phyloP scores from a whole-genome alignment of 2,113 vertebrate species.

The Morone chrysops region DNA sequence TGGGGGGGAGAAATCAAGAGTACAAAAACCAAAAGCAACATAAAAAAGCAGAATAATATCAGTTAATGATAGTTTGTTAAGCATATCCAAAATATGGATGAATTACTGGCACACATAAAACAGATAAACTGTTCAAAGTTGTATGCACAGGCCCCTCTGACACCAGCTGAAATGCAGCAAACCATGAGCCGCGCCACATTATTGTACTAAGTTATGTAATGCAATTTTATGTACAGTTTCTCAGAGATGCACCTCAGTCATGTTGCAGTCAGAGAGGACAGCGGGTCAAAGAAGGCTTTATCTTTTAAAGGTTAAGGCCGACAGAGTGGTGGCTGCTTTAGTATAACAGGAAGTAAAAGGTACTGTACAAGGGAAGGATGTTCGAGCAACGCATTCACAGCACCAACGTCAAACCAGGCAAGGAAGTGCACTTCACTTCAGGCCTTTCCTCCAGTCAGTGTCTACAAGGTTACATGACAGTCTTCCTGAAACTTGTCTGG shows the following conservation, averaged over 20 bases:
- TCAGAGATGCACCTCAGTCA: conserved; percentile 29
- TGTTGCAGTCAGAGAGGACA: conserved; percentile 28
- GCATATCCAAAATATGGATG: conserved; percentile 12
- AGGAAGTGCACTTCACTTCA: conserved; percentile 69
- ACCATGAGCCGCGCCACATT: conserved; percentile 13
- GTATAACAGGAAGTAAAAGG: conserved; percentile 69
- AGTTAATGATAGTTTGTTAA: conserved; percentile 2
- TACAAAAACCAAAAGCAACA: background rate
- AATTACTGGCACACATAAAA: conserved; percentile 11
- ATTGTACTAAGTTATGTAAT: conserved; percentile 63
- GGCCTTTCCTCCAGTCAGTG: conserved; percentile 53
- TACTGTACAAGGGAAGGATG: conserved; percentile 74
- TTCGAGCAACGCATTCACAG: conserved; percentile 36
- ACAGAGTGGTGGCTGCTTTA: conserved; percentile 6
- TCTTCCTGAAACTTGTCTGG: conserved; percentile 56
- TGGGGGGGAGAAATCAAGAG: background rate
- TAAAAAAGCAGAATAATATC: background rate
- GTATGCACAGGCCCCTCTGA: background rate
- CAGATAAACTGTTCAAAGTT: background rate
- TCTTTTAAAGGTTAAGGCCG: conserved; percentile 35
- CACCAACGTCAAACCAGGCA: conserved; percentile 13
- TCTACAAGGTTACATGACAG: conserved; percentile 38
- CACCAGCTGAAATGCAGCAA: conserved; percentile 8
- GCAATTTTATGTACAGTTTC: conserved; percentile 41
- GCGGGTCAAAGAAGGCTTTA: conserved; percentile 30